Evolutionary conservation across 2,797 vertebrate species (phyloP).

Genomic region (Cheirogaleus major): DNA sequence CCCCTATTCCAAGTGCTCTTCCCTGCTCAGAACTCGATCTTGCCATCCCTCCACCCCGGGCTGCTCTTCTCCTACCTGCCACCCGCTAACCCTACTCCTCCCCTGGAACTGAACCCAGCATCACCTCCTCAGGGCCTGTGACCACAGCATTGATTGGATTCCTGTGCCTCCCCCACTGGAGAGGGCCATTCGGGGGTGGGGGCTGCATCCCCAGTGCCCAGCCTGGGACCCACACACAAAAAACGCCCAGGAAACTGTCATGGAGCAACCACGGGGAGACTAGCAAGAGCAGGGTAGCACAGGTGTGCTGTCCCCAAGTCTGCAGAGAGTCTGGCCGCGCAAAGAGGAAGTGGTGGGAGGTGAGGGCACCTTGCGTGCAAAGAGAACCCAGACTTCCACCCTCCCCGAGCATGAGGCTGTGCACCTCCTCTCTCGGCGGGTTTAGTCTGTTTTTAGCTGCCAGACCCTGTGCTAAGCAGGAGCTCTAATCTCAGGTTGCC

Average conservation of each 20-base stretch:
- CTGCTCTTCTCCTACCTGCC: background rate
- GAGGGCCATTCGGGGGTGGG: background rate
- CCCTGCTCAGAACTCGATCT: background rate
- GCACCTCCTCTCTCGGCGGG: background rate
- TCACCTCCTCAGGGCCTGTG: background rate
- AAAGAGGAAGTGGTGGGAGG: slow-evolving; percentile 45
- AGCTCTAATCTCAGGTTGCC: background rate
- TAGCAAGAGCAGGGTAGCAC: background rate
- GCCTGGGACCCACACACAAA: background rate
- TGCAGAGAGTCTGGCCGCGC: background rate
- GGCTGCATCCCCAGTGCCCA: background rate
- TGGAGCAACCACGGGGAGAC: background rate
- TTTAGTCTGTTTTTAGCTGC: background rate
- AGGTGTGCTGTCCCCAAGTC: background rate
- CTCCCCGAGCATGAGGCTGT: background rate
- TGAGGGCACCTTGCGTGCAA: background rate
- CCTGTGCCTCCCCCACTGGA: background rate
- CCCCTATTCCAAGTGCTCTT: background rate
- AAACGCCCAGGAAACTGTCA: slow-evolving; percentile 31
- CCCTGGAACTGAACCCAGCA: background rate
- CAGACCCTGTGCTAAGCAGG: background rate
- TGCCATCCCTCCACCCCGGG: background rate
- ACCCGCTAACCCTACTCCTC: background rate
- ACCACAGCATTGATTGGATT: background rate
- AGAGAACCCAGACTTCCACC: background rate